A percentile compares a stretch with the other conserved stretches of the same genome.
Conservation (phyloP, 64 coral and sea anemone species). For the Pachyseris speciosa region DNA sequence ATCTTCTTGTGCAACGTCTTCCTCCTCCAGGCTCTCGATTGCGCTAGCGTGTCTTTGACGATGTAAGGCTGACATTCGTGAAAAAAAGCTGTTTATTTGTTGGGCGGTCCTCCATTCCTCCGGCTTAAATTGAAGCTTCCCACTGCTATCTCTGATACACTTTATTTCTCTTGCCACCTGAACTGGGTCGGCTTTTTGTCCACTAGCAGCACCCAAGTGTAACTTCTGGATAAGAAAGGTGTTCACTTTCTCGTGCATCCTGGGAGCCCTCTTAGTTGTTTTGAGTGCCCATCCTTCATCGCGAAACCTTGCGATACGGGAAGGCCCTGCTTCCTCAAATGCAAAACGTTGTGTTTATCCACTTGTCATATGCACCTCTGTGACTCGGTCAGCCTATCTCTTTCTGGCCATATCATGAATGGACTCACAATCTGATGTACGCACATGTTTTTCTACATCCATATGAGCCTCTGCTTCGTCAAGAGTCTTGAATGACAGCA, state of each 20-base stretch:
- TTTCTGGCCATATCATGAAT: constrained; percentile 46
- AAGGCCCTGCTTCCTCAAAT: constrained; percentile 31
- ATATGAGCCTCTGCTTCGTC: not conserved
- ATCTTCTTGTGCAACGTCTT: constrained; percentile 16
- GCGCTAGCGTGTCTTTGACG: not conserved
- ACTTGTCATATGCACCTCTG: constrained; percentile 51
- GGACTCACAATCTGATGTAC: not conserved
- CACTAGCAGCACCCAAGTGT: constrained; percentile 19
- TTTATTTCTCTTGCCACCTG: constrained; percentile 45
- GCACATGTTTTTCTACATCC: not conserved
- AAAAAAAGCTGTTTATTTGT: constrained; percentile 44
- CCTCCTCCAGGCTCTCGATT: not conserved
- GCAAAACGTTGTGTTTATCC: not conserved
- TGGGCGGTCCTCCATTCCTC: constrained; percentile 46
- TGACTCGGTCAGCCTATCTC: constrained; percentile 46
- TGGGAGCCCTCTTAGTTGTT: constrained; percentile 16
- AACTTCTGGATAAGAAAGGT: constrained; percentile 50
- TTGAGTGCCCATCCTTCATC: constrained; percentile 44
- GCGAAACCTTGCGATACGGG: not conserved
- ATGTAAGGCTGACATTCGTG: constrained; percentile 31
- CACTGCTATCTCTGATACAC: constrained; percentile 6
- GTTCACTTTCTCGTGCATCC: constrained; percentile 36
- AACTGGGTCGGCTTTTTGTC: constrained; percentile 48
- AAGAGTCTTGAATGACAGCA: too few species aligned
- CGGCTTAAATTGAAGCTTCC: constrained; percentile 7